Conservation (phyloP, 2,113 vertebrate genomes). For the Tetrax tetrax region DNA sequence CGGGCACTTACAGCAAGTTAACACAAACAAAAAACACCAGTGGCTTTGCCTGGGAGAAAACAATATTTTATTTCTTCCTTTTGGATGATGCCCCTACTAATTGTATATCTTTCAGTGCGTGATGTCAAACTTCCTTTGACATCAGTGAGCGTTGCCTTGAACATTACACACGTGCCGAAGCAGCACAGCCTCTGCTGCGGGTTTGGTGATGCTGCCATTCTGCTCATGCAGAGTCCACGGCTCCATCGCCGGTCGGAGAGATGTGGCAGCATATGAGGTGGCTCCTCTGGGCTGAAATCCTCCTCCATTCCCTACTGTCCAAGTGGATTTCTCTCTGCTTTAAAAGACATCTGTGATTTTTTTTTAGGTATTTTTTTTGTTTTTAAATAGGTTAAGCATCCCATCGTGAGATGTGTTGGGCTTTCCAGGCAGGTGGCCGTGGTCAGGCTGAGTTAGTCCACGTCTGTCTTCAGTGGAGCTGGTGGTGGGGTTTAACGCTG, state of each 20-base stretch:
- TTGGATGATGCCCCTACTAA: neutral
- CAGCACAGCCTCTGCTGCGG: neutral
- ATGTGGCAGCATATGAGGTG: accelerated
- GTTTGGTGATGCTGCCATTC: neutral
- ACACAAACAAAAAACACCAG: neutral
- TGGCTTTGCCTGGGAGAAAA: conserved; percentile 13
- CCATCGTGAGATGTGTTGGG: neutral
- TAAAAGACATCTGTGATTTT: neutral
- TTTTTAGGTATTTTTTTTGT: neutral
- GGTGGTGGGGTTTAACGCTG: neutral
- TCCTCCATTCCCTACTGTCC: neutral
- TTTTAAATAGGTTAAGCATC: neutral
- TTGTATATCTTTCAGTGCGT: neutral
- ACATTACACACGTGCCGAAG: accelerated
- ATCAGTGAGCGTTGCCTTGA: neutral
- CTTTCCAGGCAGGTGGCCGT: neutral
- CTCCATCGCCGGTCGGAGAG: accelerated
- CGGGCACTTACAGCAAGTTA: conserved; percentile 9
- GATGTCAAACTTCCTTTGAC: neutral
- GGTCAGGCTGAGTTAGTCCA: neutral
- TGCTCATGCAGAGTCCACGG: accelerated
- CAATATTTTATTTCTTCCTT: neutral
- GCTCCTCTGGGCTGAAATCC: neutral
- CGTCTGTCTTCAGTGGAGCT: neutral
- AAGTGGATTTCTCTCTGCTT: neutral